Percentiles rank a stretch among this genome's conserved stretches.
Conservation (phyloP, 2,113 vertebrate species). For the Boulengeromyrus knoepffleri region DNA sequence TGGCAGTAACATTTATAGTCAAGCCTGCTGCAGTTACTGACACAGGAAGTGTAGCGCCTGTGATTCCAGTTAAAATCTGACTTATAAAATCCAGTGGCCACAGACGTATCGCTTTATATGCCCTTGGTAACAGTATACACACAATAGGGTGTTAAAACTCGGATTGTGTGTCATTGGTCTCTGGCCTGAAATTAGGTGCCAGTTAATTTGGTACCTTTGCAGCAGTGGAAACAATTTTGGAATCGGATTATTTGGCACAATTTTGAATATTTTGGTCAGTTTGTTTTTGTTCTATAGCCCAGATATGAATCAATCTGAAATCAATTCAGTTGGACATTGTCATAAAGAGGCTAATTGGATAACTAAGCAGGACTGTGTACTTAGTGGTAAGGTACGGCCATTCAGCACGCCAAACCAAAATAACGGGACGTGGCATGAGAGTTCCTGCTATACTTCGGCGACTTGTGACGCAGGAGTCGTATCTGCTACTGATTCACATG, state of each 20-base stretch:
- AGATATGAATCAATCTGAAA: slow-evolving; percentile 26
- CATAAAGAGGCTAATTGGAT: slow-evolving; percentile 28
- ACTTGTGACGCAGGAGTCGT: slow-evolving; percentile 40
- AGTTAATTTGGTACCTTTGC: slow-evolving; percentile 26
- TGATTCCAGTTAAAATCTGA: slow-evolving; percentile 21
- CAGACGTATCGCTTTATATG: slow-evolving; percentile 18
- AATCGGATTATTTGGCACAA: slow-evolving; percentile 14
- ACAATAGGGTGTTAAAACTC: not conserved
- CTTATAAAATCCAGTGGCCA: slow-evolving; percentile 9
- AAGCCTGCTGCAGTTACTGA: slow-evolving; percentile 19
- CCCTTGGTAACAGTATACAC: not conserved
- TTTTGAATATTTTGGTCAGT: slow-evolving; percentile 7
- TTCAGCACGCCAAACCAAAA: slow-evolving; percentile 36
- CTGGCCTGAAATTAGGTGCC: slow-evolving; percentile 8
- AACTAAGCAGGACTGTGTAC: slow-evolving; percentile 12
- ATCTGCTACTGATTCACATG: slow-evolving; percentile 48
- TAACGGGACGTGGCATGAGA: slow-evolving; percentile 30
- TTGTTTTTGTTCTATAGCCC: slow-evolving; percentile 25
- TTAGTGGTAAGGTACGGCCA: slow-evolving; percentile 37
- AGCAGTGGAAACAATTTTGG: slow-evolving; percentile 5
- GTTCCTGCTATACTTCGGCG: slow-evolving; percentile 31
- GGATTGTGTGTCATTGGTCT: slow-evolving; percentile 8
- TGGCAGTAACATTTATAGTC: not conserved
- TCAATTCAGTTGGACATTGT: slow-evolving; percentile 21
- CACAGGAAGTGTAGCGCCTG: slow-evolving; percentile 25